phyloP scores from a whole-genome alignment of 2,888 invertebrate species.

The Tromatobia lineatoria region DNA sequence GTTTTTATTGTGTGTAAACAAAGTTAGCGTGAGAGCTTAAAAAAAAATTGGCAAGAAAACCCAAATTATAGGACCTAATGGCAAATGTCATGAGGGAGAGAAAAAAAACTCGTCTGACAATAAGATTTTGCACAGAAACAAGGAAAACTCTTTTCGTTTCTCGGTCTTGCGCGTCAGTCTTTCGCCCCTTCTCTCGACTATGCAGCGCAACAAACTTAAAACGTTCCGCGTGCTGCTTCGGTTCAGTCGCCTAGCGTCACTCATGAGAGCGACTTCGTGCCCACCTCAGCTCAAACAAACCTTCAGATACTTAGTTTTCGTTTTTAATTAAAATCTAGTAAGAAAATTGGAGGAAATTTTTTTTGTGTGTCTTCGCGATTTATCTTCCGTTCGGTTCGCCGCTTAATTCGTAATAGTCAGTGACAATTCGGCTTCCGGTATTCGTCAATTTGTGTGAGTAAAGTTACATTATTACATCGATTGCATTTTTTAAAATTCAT shows the following conservation, averaged over 20 bases:
- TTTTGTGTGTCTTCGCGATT: slow-evolving; percentile 2
- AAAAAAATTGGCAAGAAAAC: too few relatives aligned
- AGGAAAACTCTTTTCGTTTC: not conserved
- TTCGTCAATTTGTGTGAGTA: slow-evolving; percentile 50
- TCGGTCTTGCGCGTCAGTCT: slow-evolving; percentile 22
- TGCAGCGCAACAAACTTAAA: slow-evolving; percentile 50
- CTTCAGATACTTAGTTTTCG: slow-evolving; percentile 1
- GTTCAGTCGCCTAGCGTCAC: slow-evolving; percentile 83
- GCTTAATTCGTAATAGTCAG: slow-evolving; percentile 30
- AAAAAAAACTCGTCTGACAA: not conserved
- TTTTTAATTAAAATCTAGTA: not conserved
- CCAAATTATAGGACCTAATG: too few relatives aligned
- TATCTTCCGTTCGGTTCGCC: not conserved
- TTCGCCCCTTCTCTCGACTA: not conserved
- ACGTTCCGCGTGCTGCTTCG: slow-evolving; percentile 64
- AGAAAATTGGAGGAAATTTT: not conserved
- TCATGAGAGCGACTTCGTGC: slow-evolving; percentile 80
- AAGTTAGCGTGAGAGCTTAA: too few relatives aligned
- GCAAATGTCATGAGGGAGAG: too few relatives aligned
- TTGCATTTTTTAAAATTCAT: too few relatives aligned
- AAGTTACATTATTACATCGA: not conserved
- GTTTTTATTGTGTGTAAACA: too few relatives aligned
- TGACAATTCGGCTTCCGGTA: slow-evolving; percentile 27
- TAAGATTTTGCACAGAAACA: not conserved
- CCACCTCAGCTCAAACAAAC: slow-evolving; percentile 46